Evolutionary conservation across 2,113 vertebrate genomes (phyloP), one percentile per base, ranked within the genome.

Genomic region (Peucedramus taeniatus): DNA sequence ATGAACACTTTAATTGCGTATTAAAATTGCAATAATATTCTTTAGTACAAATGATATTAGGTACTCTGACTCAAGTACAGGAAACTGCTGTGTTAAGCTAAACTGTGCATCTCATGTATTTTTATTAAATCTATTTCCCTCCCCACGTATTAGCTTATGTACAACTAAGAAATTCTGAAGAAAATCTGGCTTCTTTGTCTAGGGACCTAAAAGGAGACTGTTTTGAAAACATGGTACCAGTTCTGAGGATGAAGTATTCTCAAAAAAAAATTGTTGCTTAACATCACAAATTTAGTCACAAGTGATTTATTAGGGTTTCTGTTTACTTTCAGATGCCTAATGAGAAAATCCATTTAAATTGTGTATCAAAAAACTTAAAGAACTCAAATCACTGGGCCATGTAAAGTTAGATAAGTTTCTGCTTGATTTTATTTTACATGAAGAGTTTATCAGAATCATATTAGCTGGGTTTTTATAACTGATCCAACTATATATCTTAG

Each of bases 81-180:
- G 14, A 87, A 93, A 83, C 63, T 79, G 71, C 87, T 85, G 33
- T 83, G 64, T 81, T 87, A 83, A 91, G 78, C 53, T 96, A 42
- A 91, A 76, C 66, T 90, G n/a, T 7, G 17, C 50, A 87, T 87
- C 65, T 84, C 23, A 4, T 78, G 22, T 87, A 69, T 85, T 89
- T 93, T 93, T 90, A 85, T 92, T 81, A 69, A 94, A 76, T 85
- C 31, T n/a, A 19, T 90, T 91, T 85, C 45, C 23, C 63, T 85
- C 39, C 37, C 17, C n/a, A 71, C 28, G 33, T 65, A 71, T 2
- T 68, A 89, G 20, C 15, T 82, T 79, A 54, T 33, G 53, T 76
- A 40, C 70, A 77, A 75, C 68, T 86, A 75, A 78, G n/a, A 93
- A 91, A 90, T 95, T 95, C 82, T 89, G 82, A 95, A 61, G 69